Evolutionary conservation across 2,888 invertebrate genomes (phyloP), one percentile per base, ranked within the genome.

Genomic region (Trichopoda pennipes): DNA sequence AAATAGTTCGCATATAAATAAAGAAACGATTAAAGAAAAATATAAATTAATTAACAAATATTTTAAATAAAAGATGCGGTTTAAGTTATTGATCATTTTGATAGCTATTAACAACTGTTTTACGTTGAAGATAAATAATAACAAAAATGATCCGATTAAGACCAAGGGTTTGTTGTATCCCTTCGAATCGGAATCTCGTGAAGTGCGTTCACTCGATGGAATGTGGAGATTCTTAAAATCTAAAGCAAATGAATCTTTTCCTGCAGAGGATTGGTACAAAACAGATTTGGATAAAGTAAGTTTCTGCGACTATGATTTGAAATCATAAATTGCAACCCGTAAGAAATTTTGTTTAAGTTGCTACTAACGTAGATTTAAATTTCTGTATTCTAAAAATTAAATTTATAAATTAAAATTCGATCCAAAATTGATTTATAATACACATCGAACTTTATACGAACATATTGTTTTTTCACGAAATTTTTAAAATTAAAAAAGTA

Each of bases 171-270:
- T 91, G 12, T 84, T 91, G 0, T 91, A 91, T 86, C 91, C 91
- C 0, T 85, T 94, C 84, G 95, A 96, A 83, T 95, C 97, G 7
- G 96, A 96, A 90, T 95, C 95, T 0, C 93, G 99, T 82, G 95
- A 97, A 89, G 93, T 96, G 38, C 93, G 92, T 85, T 93, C 92
- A 0, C 92, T 99, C 51, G 96, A 98, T 90, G 98, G 98, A 0
- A 92, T 98, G 85, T 99, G 98, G 98, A 94, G 96, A 89, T 98
- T 99, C 89, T 92, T 95, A 16, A 93, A 94, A n/a, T 95, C 96
- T 2, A 92, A 94, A 17, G 92, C 93, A 0, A 92, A 92, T 1
- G 94, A 95, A 87, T 94, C 95, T 0, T 93, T 94, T 97, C 97
- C 1, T 94, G 92, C 93, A 63, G 93, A 96, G 82, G 92, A 93